Conservation (phyloP, 2,888 invertebrate genomes). For the Callosobruchus maculatus region DNA sequence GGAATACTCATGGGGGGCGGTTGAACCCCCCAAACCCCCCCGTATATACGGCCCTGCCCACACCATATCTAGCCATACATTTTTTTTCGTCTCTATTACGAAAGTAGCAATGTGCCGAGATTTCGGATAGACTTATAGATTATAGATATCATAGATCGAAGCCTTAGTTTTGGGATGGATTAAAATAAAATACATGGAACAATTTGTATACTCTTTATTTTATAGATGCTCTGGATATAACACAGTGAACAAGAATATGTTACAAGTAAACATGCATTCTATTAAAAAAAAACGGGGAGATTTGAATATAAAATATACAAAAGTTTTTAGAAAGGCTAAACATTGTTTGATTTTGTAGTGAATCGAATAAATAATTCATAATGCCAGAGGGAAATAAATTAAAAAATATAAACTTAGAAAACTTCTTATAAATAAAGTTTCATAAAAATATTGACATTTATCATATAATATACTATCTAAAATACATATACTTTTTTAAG, state of each 20-base stretch:
- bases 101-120: too few relatives aligned
- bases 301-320: background rate
- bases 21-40: too few relatives aligned
- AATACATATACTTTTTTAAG: slow-evolving; percentile 24
- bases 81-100: too few relatives aligned
- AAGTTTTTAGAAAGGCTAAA: background rate
- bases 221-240: slow-evolving; percentile 37
- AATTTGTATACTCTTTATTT: slow-evolving; percentile 6
- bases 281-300: background rate
- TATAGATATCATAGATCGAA: too few relatives aligned
- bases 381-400: background rate
- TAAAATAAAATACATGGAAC: background rate
- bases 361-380: background rate
- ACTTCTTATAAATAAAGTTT: background rate
- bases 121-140: too few relatives aligned
- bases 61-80: too few relatives aligned
- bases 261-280: background rate
- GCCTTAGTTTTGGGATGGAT: too few relatives aligned
- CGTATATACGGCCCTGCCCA: too few relatives aligned
- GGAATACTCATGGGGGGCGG: too few relatives aligned
- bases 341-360: background rate
- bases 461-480: slow-evolving; percentile 24
- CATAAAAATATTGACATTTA: slow-evolving; percentile 33
- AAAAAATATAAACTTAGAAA: background rate
- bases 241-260: slow-evolving; percentile 41